These are phyloP conservation scores for Neopelma chrysocephalum DNA, from an alignment of 2,797 vertebrate species.

Conservation along the genomic window DNA sequence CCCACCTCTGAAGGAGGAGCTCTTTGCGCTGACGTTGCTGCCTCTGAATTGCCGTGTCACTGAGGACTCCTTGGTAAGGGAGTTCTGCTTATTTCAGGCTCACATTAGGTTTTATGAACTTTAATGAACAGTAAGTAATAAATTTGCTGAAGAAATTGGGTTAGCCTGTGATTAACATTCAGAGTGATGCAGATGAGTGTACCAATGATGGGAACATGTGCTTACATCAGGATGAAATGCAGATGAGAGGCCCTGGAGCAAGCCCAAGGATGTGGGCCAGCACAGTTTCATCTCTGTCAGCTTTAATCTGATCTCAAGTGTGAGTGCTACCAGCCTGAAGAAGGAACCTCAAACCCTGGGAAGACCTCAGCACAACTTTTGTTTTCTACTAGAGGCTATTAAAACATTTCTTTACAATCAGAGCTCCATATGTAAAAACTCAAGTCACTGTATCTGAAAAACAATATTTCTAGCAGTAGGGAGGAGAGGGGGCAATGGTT, in stretches of 20 bases:
- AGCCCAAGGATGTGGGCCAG: constrained; percentile 79
- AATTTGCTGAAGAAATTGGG: constrained; percentile 77
- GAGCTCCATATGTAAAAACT: neutral
- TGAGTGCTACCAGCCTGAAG: constrained; percentile 30
- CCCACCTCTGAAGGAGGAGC: neutral
- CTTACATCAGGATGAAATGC: constrained; percentile 79
- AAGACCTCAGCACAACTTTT: constrained; percentile 21
- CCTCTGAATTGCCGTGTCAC: neutral
- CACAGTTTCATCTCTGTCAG: constrained; percentile 78
- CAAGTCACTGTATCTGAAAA: neutral
- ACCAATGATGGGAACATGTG: constrained; percentile 78
- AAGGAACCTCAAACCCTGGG: constrained; percentile 54
- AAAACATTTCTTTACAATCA: constrained; percentile 36
- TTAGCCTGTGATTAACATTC: constrained; percentile 81
- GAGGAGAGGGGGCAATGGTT: neutral
- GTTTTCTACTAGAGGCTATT: constrained; percentile 15
- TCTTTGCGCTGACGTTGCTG: neutral
- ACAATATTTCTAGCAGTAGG: constrained; percentile 29
- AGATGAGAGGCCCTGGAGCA: constrained; percentile 81
- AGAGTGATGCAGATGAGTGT: constrained; percentile 75
- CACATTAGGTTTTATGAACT: constrained; percentile 70
- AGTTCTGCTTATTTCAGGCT: constrained; percentile 56
- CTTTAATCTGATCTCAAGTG: constrained; percentile 76
- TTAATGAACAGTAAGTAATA: constrained; percentile 80
- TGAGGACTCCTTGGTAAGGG: constrained; percentile 16